Percentiles rank a stretch among this genome's conserved stretches.
Conservation (phyloP, 2,113 vertebrate genomes). For the Neotoma lepida region DNA sequence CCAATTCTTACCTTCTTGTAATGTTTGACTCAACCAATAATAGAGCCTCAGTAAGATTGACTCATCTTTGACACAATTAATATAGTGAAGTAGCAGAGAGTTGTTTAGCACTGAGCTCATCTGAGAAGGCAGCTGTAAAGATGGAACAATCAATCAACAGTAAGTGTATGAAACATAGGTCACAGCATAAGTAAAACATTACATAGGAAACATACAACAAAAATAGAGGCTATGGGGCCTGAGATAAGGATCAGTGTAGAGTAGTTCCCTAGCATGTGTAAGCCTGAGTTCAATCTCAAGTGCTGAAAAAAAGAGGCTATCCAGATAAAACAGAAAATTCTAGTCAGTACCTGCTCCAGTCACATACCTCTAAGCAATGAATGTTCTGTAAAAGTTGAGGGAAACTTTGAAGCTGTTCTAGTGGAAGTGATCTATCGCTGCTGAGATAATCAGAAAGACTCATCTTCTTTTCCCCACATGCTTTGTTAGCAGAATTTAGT, state of each 20-base stretch:
- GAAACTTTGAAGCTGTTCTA: conserved; percentile 90
- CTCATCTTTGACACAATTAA: conserved; percentile 93
- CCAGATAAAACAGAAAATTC: conserved; percentile 23
- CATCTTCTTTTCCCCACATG: not conserved
- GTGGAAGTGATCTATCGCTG: conserved; percentile 79
- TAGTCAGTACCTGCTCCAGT: conserved; percentile 21
- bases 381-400: conserved; percentile 92
- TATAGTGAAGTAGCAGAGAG: conserved; percentile 92
- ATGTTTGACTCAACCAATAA: conserved; percentile 92
- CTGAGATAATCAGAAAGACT: not conserved
- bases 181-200: conserved; percentile 13
- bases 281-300: not conserved
- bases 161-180: conserved; percentile 17
- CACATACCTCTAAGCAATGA: conserved; percentile 91
- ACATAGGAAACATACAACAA: conserved; percentile 48
- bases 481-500: conserved; percentile 50
- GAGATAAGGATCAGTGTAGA: not conserved
- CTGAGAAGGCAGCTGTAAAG: conserved; percentile 92
- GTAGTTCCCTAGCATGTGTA: not conserved
- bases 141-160: conserved; percentile 31
- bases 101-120: conserved; percentile 94
- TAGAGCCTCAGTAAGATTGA: conserved; percentile 91
- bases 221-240: not conserved
- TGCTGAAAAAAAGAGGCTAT: not conserved
- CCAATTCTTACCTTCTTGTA: conserved; percentile 92